Conservation (phyloP, 1,140 invertebrate genomes). For the Hypsibius dujardini region DNA sequence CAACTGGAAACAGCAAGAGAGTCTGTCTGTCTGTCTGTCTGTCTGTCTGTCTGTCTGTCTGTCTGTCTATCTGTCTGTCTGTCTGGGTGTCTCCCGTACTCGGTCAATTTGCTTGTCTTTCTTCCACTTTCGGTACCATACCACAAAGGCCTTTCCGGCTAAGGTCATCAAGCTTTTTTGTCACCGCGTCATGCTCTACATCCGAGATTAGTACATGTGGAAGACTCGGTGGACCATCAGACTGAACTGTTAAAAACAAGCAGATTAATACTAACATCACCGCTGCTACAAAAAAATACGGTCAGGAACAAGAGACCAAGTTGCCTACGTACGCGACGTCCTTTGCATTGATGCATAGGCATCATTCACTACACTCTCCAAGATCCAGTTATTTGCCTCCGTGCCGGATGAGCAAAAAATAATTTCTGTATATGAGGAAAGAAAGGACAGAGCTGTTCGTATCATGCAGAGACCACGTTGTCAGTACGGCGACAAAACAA, state of each 20-base stretch:
- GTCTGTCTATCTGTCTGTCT: too few species aligned
- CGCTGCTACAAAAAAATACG: neutral
- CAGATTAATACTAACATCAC: too few species aligned
- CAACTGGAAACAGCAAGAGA: neutral
- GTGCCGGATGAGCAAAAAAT: neutral
- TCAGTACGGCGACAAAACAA: too few species aligned
- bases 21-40: too few species aligned
- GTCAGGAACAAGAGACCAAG: neutral
- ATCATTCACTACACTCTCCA: neutral
- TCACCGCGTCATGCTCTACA: neutral
- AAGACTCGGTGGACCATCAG: neutral
- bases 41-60: too few species aligned
- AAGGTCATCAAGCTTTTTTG: neutral
- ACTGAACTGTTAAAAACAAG: too few species aligned
- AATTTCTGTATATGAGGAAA: constrained; percentile 7
- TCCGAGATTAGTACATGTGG: neutral
- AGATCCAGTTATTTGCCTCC: constrained; percentile 13
- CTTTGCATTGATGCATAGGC: neutral
- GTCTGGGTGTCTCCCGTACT: too few species aligned
- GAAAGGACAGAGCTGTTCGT: neutral
- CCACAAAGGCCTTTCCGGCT: neutral
- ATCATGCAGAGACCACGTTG: constrained; percentile 31
- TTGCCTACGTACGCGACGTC: neutral
- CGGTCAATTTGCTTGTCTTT: too few species aligned
- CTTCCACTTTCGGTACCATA: neutral